phyloP scores from a whole-genome alignment of 92 coral and sea anemone species.

The Heteractis magnifica region DNA sequence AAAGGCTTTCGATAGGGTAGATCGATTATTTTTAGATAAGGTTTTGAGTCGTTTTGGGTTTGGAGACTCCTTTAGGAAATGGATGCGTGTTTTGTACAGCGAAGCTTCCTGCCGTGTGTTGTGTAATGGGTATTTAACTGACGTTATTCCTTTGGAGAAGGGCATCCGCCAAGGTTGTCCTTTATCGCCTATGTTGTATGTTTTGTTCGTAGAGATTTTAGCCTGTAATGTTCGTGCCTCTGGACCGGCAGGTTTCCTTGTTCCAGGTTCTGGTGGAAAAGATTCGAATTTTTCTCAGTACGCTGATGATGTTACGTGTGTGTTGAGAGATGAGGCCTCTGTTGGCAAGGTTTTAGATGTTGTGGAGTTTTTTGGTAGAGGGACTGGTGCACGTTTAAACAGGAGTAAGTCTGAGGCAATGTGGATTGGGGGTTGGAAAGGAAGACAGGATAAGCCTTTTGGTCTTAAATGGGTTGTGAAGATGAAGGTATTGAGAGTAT shows the following conservation, averaged over 20 bases:
- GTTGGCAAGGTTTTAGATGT: not conserved
- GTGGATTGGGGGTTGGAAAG: constrained; percentile 28
- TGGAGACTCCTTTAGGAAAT: constrained; percentile 12
- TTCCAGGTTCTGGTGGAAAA: constrained; percentile 8
- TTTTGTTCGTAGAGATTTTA: constrained; percentile 17
- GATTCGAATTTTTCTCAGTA: constrained; percentile 16
- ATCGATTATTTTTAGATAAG: not conserved
- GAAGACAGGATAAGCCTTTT: constrained; percentile 3
- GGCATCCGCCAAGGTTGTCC: constrained; percentile 32
- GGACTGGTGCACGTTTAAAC: constrained; percentile 29
- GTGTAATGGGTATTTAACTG: constrained; percentile 26
- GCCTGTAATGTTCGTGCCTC: constrained; percentile 3
- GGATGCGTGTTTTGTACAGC: constrained; percentile 22
- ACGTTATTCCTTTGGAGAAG: not conserved
- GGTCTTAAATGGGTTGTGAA: constrained; percentile 16
- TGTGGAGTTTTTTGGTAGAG: constrained; percentile 1
- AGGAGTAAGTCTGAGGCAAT: constrained; percentile 25
- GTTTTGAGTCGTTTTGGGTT: not conserved
- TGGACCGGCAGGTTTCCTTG: not conserved
- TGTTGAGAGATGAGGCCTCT: not conserved
- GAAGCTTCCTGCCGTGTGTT: not conserved
- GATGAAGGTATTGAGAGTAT: constrained; percentile 8
- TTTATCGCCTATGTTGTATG: constrained; percentile 20
- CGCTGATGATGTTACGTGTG: constrained; percentile 25
- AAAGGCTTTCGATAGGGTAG: constrained; percentile 30